These are phyloP conservation scores for Sarcoramphus papa DNA, from an alignment of 2,797 vertebrate genomes.

Conservation along the genomic window DNA sequence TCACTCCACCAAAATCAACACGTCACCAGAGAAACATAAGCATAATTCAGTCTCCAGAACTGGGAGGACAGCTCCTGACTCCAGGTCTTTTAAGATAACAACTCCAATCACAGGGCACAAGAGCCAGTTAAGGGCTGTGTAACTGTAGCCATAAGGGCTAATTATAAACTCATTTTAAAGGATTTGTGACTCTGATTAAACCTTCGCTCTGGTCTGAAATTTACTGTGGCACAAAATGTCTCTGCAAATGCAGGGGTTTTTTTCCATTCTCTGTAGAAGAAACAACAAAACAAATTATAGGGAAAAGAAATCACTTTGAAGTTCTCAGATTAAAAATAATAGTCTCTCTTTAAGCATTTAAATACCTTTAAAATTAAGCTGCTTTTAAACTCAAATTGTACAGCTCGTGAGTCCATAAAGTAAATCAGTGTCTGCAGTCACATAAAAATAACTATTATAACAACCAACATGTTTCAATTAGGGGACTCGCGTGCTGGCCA, in stretches of 20 bases:
- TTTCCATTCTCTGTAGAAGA: neutral
- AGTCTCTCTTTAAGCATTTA: neutral
- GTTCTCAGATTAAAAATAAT: conserved; percentile 21
- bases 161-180: neutral
- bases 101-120: neutral
- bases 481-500: neutral
- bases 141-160: neutral
- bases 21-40: neutral
- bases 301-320: conserved; percentile 24
- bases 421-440: neutral
- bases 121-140: neutral
- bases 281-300: neutral
- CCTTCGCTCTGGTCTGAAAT: conserved; percentile 8
- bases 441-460: neutral
- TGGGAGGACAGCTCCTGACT: no score
- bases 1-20: neutral
- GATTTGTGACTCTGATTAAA: neutral
- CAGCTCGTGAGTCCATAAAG: neutral
- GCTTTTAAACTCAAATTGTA: conserved; percentile 27
- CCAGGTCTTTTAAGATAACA: neutral
- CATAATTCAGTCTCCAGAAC: neutral
- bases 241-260: neutral
- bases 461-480: neutral
- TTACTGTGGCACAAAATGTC: neutral
- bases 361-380: conserved; percentile 35